Conservation (phyloP, 2,113 vertebrate genomes). For the Oreochromis aureus region DNA sequence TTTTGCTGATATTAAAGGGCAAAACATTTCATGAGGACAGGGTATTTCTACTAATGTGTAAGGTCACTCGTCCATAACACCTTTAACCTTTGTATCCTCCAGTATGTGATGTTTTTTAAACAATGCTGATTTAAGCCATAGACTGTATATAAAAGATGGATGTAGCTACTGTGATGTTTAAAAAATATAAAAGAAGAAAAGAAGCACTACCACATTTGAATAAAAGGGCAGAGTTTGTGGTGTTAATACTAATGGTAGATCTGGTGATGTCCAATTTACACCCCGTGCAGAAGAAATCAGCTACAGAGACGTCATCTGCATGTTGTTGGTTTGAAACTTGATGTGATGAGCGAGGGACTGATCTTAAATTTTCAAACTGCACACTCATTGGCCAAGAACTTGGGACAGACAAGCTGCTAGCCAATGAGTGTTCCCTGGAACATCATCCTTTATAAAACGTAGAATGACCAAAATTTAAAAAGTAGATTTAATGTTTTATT, state of each 20-base stretch:
- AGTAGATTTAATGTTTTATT: not conserved
- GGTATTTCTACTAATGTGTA: not conserved
- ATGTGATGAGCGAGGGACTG: rapidly evolving
- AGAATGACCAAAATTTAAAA: not conserved
- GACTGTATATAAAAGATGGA: not conserved
- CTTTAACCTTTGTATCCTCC: not conserved
- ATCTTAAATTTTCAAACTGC: rapidly evolving
- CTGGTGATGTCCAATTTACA: not conserved
- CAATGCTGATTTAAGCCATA: not conserved
- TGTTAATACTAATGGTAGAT: not conserved
- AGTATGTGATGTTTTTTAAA: not conserved
- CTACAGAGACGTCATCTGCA: not conserved
- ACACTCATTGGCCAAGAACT: not conserved
- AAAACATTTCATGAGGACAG: not conserved
- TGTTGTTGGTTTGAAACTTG: not conserved
- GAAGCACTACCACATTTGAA: not conserved
- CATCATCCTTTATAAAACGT: not conserved
- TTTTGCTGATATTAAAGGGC: not conserved
- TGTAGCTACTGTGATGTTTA: not conserved
- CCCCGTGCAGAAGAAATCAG: not conserved
- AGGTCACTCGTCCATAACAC: not conserved
- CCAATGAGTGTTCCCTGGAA: not conserved
- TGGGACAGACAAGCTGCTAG: not conserved
- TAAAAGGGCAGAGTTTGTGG: not conserved
- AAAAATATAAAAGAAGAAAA: not conserved